Percentiles rank a stretch among this genome's conserved stretches.
Evolutionary conservation across 2,888 invertebrate genomes (phyloP).

Genomic region (Epinotia demarniana): DNA sequence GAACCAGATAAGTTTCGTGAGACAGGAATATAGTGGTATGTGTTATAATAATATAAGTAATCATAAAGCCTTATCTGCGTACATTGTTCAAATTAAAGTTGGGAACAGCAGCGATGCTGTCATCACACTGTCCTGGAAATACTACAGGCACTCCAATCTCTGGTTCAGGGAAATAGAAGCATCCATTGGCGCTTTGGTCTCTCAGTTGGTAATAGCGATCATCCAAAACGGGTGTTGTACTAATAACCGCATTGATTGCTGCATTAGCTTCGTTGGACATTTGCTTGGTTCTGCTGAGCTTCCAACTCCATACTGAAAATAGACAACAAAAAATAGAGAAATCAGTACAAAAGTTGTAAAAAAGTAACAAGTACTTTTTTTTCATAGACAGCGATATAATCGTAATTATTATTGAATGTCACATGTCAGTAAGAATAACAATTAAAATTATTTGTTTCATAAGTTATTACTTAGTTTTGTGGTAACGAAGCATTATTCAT

Average conservation of each 20-base stretch:
- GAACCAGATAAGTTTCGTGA: too few species aligned
- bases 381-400: too few species aligned
- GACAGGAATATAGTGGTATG: too few species aligned
- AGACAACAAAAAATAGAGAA: neutral
- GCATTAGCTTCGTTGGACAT: conserved; percentile 51
- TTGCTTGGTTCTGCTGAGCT: conserved; percentile 65
- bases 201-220: conserved; percentile 56
- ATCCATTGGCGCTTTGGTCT: conserved; percentile 62
- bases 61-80: conserved; percentile 32
- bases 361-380: too few species aligned
- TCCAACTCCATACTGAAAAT: conserved; percentile 69
- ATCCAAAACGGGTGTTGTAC: conserved; percentile 58
- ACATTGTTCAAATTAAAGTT: conserved; percentile 59
- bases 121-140: conserved; percentile 69
- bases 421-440: too few species aligned
- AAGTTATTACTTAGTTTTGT: too few species aligned
- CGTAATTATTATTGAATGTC: too few species aligned
- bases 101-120: conserved; percentile 53
- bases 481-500: too few species aligned
- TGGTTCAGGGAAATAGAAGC: conserved; percentile 71
- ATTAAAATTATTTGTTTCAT: too few species aligned
- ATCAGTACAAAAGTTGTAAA: too few species aligned
- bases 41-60: too few species aligned
- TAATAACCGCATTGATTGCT: conserved; percentile 58
- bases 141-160: conserved; percentile 60